Evolutionary conservation across 1,140 invertebrate species (phyloP).

Genomic region (Ceratina calcarata): DNA sequence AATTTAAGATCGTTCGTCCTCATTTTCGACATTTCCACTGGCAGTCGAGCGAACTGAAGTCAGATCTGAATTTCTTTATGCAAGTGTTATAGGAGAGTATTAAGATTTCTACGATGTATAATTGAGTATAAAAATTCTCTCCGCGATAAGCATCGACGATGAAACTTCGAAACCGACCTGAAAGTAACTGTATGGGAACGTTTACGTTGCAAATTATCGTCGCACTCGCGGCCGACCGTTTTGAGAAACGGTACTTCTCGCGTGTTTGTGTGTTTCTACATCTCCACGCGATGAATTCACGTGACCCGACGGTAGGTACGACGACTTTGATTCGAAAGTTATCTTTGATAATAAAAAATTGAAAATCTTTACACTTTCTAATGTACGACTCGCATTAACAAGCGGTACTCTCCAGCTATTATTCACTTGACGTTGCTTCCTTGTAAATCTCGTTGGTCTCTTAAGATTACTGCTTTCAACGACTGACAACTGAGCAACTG

Average conservation of each 20-base stretch:
- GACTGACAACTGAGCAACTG: too few species aligned
- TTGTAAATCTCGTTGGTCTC: too few species aligned
- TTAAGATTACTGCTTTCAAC: too few species aligned
- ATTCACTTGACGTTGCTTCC: not conserved
- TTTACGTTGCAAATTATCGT: constrained; percentile 75
- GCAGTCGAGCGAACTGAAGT: not conserved
- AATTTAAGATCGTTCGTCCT: constrained; percentile 13
- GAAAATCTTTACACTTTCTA: not conserved
- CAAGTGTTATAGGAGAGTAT: not conserved
- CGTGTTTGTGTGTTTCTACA: constrained; percentile 44
- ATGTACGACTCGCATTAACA: not conserved
- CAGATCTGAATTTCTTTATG: not conserved
- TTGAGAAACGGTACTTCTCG: constrained; percentile 77
- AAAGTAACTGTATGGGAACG: constrained; percentile 71
- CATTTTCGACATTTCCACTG: constrained; percentile 1
- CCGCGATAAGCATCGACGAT: constrained; percentile 22
- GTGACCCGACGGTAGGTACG: not conserved
- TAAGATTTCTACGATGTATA: not conserved
- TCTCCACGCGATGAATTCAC: constrained; percentile 27
- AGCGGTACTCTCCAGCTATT: not conserved
- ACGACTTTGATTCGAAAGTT: not conserved
- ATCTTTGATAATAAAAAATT: not conserved
- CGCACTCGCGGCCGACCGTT: constrained; percentile 73
- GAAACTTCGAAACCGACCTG: constrained; percentile 32
- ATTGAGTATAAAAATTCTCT: constrained; percentile 32